Evolutionary conservation across 2,888 invertebrate genomes (phyloP).

Genomic region (Rhagonycha fulva): DNA sequence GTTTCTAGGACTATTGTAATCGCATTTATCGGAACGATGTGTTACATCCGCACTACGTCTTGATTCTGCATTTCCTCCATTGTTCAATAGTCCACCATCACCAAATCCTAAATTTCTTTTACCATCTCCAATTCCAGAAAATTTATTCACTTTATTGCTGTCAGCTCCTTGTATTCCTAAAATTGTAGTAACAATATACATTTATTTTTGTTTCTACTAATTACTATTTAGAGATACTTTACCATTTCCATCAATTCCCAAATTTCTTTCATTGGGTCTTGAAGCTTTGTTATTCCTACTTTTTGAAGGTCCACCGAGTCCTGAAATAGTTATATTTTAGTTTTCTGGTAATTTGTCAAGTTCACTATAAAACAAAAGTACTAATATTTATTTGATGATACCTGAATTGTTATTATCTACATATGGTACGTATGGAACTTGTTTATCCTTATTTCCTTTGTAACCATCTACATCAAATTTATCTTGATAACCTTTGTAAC

Average conservation of each 20-base stretch:
- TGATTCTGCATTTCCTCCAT: not conserved
- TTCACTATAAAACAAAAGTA: no score
- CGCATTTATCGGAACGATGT: not conserved
- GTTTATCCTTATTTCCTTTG: not conserved
- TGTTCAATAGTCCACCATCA: not conserved
- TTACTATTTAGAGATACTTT: not conserved
- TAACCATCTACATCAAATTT: not conserved
- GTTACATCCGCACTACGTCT: not conserved
- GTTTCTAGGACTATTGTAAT: slow-evolving; percentile 3
- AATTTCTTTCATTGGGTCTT: not conserved
- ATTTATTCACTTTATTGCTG: not conserved
- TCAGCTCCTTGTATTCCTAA: not conserved
- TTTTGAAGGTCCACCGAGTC: not conserved
- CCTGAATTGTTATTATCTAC: not conserved
- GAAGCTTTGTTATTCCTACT: not conserved
- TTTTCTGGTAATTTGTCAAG: no score
- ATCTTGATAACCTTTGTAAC: not conserved
- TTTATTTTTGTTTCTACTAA: not conserved
- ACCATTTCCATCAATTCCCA: not conserved
- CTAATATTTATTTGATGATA: not conserved
- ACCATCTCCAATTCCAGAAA: not conserved
- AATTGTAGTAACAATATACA: not conserved
- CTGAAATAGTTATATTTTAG: not conserved
- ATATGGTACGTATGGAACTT: not conserved
- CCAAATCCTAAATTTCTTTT: not conserved